phyloP scores from a whole-genome alignment of 1,140 invertebrate species.

The Chionoecetes opilio region DNA sequence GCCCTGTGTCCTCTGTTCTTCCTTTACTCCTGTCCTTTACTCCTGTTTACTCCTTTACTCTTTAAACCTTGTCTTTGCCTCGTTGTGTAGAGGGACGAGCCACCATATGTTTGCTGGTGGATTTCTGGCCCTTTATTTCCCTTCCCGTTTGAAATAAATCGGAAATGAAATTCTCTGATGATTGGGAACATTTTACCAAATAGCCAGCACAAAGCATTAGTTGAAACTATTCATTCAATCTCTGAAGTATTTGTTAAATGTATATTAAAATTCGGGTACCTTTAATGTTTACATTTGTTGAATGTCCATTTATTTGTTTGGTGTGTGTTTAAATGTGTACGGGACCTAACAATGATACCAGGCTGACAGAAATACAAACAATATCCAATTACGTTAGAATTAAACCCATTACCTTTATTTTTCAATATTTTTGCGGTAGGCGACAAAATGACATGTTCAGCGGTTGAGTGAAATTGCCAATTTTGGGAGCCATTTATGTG shows the following conservation, averaged over 20 bases:
- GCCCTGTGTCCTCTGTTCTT: background rate
- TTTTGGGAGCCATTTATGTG: slow-evolving; percentile 52
- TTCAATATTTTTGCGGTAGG: slow-evolving; percentile 33
- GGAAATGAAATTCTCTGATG: background rate
- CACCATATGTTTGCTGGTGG: background rate
- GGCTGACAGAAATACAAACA: background rate
- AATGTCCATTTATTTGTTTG: background rate
- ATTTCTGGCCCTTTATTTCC: background rate
- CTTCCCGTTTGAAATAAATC: background rate
- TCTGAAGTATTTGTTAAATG: slow-evolving; percentile 7
- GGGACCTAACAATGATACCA: background rate
- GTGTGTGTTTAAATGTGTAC: background rate
- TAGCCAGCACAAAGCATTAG: background rate
- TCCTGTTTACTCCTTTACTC: background rate
- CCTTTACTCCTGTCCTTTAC: background rate
- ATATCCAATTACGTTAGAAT: slow-evolving; percentile 21
- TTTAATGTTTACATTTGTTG: slow-evolving; percentile 20
- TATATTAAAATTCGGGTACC: background rate
- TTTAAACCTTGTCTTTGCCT: background rate
- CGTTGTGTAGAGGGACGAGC: background rate
- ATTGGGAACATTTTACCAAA: background rate
- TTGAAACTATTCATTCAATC: slow-evolving; percentile 21
- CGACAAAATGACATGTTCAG: slow-evolving; percentile 51
- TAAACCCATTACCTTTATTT: background rate
- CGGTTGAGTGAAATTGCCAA: slow-evolving; percentile 57